Percentiles rank a stretch among this genome's conserved stretches.
These are phyloP conservation scores for Poecile montanus DNA, from an alignment of 2,797 vertebrate genomes.

Conservation along the genomic window DNA sequence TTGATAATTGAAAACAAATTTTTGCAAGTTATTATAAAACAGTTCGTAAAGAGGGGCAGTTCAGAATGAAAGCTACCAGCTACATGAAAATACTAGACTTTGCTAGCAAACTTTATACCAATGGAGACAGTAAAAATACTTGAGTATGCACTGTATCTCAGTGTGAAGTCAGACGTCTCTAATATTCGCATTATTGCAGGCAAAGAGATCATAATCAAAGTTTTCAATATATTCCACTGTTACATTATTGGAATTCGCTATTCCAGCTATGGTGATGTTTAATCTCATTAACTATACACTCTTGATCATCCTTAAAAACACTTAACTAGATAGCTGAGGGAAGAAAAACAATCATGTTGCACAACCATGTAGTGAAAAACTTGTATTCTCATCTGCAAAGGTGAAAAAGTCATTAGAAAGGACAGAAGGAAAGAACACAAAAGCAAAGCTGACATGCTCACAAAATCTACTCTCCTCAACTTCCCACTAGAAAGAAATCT, in stretches of 20 bases:
- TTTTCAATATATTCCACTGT: not conserved
- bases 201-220: not conserved
- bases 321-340: not conserved
- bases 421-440: not conserved
- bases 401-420: not conserved
- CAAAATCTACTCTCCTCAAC: not conserved
- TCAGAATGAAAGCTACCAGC: not conserved
- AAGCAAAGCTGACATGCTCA: not conserved
- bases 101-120: not conserved
- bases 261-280: not conserved
- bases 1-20: not conserved
- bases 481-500: not conserved
- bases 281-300: not conserved
- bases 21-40: not conserved
- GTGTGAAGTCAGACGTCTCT: not conserved
- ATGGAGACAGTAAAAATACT: not conserved
- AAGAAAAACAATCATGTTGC: not conserved
- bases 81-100: not conserved
- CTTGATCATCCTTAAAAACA: not conserved
- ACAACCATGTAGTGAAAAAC: not conserved
- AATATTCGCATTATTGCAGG: not conserved
- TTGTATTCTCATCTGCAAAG: not conserved
- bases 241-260: not conserved
- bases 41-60: not conserved
- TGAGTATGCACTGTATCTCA: not conserved